Conservation (phyloP, 1,140 invertebrate genomes). For the Eriosoma lanigerum region DNA sequence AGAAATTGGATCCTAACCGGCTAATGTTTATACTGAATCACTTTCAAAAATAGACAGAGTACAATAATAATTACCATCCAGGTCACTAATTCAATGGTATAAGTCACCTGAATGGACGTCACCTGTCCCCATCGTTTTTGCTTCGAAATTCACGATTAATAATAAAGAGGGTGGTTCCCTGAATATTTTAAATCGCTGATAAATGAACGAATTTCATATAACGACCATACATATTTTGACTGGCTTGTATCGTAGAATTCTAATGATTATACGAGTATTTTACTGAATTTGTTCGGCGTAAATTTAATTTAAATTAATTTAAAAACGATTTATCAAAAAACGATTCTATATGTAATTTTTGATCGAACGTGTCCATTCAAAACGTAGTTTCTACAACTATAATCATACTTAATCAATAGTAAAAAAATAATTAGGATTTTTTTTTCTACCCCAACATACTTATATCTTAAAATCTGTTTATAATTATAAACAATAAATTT, state of each 20-base stretch:
- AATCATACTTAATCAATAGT: no score
- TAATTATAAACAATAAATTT: no score
- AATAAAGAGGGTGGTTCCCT: background rate
- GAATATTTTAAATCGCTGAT: background rate
- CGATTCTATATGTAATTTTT: background rate
- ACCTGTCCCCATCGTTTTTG: slow-evolving; percentile 1
- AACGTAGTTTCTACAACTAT: no score
- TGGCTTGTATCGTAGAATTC: background rate
- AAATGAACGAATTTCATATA: slow-evolving; percentile 1
- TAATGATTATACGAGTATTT: background rate
- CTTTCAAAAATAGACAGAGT: background rate
- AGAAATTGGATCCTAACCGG: no score
- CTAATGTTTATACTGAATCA: background rate
- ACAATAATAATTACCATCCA: slow-evolving; percentile 19
- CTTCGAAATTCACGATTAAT: slow-evolving; percentile 25
- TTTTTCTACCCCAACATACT: no score
- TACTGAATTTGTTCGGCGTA: background rate
- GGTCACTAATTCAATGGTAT: background rate
- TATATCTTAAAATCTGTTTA: no score
- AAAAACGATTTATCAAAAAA: background rate
- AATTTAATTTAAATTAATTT: background rate
- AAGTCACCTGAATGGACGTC: background rate
- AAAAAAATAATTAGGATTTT: no score
- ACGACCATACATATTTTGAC: background rate
- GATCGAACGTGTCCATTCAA: no score